Evolutionary conservation across 2,888 invertebrate genomes (phyloP), one percentile per base, ranked within the genome.

Genomic region (Quadroppia sp.): DNA sequence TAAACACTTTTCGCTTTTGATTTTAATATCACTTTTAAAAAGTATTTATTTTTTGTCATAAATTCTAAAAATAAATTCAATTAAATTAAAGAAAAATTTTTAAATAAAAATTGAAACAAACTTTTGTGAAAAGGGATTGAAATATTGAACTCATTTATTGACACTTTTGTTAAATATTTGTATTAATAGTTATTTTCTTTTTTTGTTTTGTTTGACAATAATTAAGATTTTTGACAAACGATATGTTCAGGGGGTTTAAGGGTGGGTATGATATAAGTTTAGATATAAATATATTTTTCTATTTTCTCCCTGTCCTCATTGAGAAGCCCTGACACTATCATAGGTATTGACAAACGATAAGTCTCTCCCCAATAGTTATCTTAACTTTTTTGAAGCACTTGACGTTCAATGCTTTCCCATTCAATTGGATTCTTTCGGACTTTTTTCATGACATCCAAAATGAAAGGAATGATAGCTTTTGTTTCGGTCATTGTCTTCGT

Each of bases 341-440:
- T n/a, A n/a, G n/a, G 11, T 53, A 23, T 50, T 50, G 11, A 45
- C 45, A 15, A 45, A 20, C 15, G 50, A 50, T 50, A 50, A 50
- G 50, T 50, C 15, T 45, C 17, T 15, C 15, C 15, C 15, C n/a
- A 20, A 23, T 50, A n/a, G 6, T 50, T 50, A 50, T 50, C 50
- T n/a, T 15, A 30, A n/a, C 6, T 30, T 30, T n/a, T n/a, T 17
- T 30, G 59, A 59, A 59, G 59, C 32, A 59, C 59, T 59, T 59
- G 59, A 59, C 9, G 71, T 71, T 45, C 28, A 45, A 2, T 50
- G n/a, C 2, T 50, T 50, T 23, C n/a, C 20, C 45, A n/a, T 71
- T 50, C 25, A 40, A 30, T 71, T 20, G 40, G 36, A 69, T 48
- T 71, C 50, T 50, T 30, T n/a, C n/a, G n/a, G n/a, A n/a, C n/a